phyloP scores from a whole-genome alignment of 2,113 vertebrate species.

The Anser cygnoides region DNA sequence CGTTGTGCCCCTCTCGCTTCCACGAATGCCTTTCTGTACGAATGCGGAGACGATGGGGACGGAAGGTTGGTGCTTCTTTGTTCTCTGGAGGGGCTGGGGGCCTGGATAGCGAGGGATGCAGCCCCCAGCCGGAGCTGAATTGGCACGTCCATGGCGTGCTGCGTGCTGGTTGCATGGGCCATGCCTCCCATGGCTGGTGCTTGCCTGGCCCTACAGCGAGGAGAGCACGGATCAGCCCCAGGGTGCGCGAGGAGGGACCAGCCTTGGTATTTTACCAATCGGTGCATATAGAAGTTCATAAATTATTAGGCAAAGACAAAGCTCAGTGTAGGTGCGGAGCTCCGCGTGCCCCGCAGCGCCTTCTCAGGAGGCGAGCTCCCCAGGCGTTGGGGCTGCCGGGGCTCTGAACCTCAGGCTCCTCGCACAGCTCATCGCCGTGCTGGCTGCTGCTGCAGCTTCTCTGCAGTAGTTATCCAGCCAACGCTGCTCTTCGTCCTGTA shows the following conservation, averaged over 20 bases:
- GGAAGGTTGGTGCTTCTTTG: background rate
- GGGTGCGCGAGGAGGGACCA: background rate
- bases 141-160: background rate
- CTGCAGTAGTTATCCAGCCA: background rate
- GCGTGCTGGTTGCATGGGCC: background rate
- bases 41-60: background rate
- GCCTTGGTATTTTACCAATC: background rate
- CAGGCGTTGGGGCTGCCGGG: rapidly evolving
- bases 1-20: background rate
- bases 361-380: background rate
- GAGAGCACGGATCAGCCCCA: background rate
- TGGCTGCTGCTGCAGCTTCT: background rate
- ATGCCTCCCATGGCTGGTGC: background rate
- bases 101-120: background rate
- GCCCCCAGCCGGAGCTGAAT: background rate
- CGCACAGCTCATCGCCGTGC: background rate
- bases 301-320: background rate
- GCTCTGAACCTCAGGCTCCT: background rate
- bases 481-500: background rate
- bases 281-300: background rate
- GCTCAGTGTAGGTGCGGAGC: background rate
- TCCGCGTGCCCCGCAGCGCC: background rate
- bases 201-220: background rate
- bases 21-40: background rate
- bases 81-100: background rate